phyloP scores from a whole-genome alignment of 2,888 invertebrate genomes.

The Andrena marginata region DNA sequence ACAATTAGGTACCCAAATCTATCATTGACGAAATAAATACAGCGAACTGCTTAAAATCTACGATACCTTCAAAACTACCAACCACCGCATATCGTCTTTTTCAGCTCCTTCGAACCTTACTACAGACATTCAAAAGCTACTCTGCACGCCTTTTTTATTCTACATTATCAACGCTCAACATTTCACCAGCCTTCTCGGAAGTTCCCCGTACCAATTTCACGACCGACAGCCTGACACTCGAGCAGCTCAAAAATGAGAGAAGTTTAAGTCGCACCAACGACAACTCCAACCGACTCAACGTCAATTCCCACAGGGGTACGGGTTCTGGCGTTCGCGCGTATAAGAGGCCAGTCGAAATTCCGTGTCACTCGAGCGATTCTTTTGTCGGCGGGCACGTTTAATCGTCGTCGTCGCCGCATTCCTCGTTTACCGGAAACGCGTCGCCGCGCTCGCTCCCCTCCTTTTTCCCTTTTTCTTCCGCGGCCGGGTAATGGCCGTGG shows the following conservation, averaged over 20 bases:
- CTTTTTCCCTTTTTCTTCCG: conserved; percentile 46
- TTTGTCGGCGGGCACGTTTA: conserved; percentile 51
- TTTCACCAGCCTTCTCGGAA: too few relatives aligned
- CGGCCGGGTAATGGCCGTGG: conserved; percentile 44
- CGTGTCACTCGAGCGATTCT: conserved; percentile 41
- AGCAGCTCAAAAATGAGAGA: not conserved
- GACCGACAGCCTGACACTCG: not conserved
- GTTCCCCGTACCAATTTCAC: too few relatives aligned
- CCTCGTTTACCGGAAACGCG: conserved; percentile 62
- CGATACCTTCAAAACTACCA: too few relatives aligned
- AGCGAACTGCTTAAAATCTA: too few relatives aligned
- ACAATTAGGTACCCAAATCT: too few relatives aligned
- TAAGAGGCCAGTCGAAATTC: conserved; percentile 28
- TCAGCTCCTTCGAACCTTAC: too few relatives aligned
- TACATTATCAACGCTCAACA: too few relatives aligned
- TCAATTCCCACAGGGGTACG: conserved; percentile 19
- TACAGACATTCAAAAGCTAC: too few relatives aligned
- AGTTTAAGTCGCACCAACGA: not conserved
- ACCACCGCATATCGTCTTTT: too few relatives aligned
- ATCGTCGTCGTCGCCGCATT: conserved; percentile 49
- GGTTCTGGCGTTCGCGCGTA: not conserved
- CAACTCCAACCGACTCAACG: not conserved
- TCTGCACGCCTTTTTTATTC: too few relatives aligned
- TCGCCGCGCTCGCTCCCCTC: conserved; percentile 15
- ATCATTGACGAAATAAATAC: too few relatives aligned